Evolutionary conservation across 2,113 vertebrate species (phyloP), one percentile per base, ranked within the genome.

Genomic region (Ctenodactylus gundi): DNA sequence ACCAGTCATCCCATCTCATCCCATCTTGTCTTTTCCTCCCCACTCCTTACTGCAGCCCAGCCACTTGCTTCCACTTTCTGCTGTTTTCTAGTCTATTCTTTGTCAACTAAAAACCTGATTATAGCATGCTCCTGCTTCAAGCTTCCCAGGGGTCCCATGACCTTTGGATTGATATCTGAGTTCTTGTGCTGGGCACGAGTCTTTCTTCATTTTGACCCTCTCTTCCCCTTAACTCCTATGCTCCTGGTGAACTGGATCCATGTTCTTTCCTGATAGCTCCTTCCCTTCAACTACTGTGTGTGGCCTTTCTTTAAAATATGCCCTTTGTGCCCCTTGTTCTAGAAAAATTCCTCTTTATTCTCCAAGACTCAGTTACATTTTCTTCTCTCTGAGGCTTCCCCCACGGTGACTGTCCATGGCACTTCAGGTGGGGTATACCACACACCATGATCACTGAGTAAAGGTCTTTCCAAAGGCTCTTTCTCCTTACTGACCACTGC

Each of bases 21-120:
- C n/a, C n/a, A n/a, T n/a, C 36, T 41, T 4, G 1, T 44, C 64
- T 58, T 34, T 8, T 60, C 18, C 62, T 55, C 49, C 80, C 57
- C 1, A 3, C 4, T 88, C 77, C 83, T 0, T n/a, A 53, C 51
- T 6, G 15, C 0, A 1, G 34, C 36, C 15, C 8, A 12, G 12
- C 3, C 44, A 90, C 62, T 73, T 7, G 14, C 64, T 85, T 78
- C 62, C 15, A n/a, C 4, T 58, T n/a, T 65, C 72, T 13, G 31
- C 34, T 34, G 67, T n/a, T 14, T 84, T 83, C 72, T 72, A 23
- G 34, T 64, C 51, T 83, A 90, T 51, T 90, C 73, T 73, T 83
- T 87, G 86, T 86, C 65, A 62, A 41, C 53, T 18, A 88, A 64
- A 84, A 60, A 53, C 80, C 10, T 31, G 70, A 62, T 11, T 21